Conservation (phyloP, 2,888 invertebrate genomes). For the Julus scandinavius region DNA sequence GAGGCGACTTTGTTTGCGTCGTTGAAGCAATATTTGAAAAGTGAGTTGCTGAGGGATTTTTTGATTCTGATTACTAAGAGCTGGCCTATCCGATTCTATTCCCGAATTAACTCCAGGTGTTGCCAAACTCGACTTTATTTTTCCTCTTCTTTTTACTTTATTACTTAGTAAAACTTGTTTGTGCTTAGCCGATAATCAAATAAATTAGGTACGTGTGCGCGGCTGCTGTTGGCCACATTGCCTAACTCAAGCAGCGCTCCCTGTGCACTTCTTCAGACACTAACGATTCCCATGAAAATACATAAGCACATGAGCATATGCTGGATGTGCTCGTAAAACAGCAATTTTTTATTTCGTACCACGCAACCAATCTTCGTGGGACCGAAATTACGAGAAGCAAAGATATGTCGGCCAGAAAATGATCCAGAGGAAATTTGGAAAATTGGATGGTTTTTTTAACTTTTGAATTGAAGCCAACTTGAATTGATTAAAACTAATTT, state of each 20-base stretch:
- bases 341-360: neutral
- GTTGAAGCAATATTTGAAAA: slow-evolving; percentile 6
- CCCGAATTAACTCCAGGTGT: neutral
- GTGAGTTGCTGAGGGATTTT: slow-evolving; percentile 11
- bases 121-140: slow-evolving; percentile 43
- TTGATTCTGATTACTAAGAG: neutral
- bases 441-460: neutral
- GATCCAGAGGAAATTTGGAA: neutral
- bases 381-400: neutral
- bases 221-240: slow-evolving; percentile 9
- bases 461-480: neutral
- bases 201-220: neutral
- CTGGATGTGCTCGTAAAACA: neutral
- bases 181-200: slow-evolving; percentile 13
- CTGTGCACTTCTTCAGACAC: neutral
- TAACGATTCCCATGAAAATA: neutral
- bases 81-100: neutral
- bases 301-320: neutral
- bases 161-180: neutral
- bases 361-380: neutral
- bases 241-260: slow-evolving; percentile 4
- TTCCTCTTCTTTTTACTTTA: slow-evolving; percentile 9
- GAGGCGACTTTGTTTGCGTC: neutral
- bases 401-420: neutral
- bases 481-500: too few species aligned